A percentile compares a stretch with the other conserved stretches of the same genome.
Conservation (phyloP, 2,113 vertebrate genomes). For the Oncorhynchus tshawytscha region DNA sequence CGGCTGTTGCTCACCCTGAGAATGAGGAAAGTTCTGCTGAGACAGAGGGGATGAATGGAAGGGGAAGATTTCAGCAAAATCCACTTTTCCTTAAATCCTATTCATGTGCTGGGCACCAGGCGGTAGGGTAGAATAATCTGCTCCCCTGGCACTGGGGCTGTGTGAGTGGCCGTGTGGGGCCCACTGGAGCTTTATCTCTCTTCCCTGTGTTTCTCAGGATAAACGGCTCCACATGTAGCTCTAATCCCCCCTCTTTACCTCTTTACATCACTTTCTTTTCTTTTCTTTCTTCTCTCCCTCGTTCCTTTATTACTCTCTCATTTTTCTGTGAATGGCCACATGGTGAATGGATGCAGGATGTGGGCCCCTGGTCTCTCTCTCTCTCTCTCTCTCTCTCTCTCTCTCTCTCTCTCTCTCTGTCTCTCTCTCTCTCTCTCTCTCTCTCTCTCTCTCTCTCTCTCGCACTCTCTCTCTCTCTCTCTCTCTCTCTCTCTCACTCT, state of each 20-base stretch:
- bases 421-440: too few species aligned
- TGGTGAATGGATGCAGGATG: constrained; percentile 51
- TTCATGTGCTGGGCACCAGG: constrained; percentile 72
- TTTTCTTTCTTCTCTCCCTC: neutral
- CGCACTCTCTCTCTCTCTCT: too few species aligned
- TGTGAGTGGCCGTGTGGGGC: constrained; percentile 6
- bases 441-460: too few species aligned
- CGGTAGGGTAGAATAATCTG: constrained; percentile 59
- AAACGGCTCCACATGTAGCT: constrained; percentile 72
- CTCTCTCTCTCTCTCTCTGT: too few species aligned
- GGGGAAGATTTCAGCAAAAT: constrained; percentile 67
- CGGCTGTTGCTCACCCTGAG: constrained; percentile 12
- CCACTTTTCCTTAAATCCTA: constrained; percentile 72
- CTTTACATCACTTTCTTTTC: neutral
- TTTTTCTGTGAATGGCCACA: constrained; percentile 36
- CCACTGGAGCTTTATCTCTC: constrained; percentile 69
- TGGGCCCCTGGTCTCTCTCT: neutral
- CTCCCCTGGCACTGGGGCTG: constrained; percentile 65
- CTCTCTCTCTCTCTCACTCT: neutral
- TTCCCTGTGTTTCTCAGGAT: constrained; percentile 70
- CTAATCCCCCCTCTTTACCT: constrained; percentile 65
- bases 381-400: too few species aligned
- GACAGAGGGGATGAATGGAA: constrained; percentile 48
- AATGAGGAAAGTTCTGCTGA: constrained; percentile 49
- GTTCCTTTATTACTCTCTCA: constrained; percentile 1